Evolutionary conservation across 92 coral and sea anemone species (phyloP), one percentile per base, ranked within the genome.

Genomic region (Epizoanthus fatuus): DNA sequence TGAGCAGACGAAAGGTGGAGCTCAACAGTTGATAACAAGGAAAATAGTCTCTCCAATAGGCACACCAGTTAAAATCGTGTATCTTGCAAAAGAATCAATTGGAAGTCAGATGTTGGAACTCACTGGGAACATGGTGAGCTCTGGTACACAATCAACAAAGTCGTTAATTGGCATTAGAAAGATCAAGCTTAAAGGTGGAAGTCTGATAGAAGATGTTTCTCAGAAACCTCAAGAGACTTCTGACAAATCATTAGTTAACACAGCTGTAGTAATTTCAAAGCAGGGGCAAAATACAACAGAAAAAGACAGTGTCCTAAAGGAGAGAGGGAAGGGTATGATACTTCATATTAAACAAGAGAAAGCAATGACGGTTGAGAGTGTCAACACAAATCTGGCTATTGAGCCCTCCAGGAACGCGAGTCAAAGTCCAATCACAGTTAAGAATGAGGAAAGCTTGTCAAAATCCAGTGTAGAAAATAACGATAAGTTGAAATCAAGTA

Each of bases 101-200:
- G 82, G 82, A 13, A 77, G 38, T 49, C 53, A 8, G 20, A 59
- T 71, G 19, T 40, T 77, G 55, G 71, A 77, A 7, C 42, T 77
- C 15, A 45, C 82, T 29, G 69, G 82, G 47, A 60, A 60, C 17
- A 8, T 77, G 16, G 71, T 22, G 38, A 60, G 86, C 77, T 86
- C 81, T 19, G 97, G 95, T 8, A 89, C 93, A n/a, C 97, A 94
- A 64, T 92, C 97, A 5, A 87, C 79, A 68, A 90, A 84, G 53
- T 83, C 93, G 16, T 72, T 94, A 92, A 91, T 94, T 56, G 93
- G 97, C 59, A 35, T 93, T 3, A 80, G 71, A 75, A 94, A 86
- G 62, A 69, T 75, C 19, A 94, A 84, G 77, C 25, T 54, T 4
- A 90, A 86, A 20, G 82, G 82, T 16, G 82, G 82, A 2, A 59